A percentile compares a stretch with the other conserved stretches of the same genome.
These are phyloP conservation scores for Cyprinodon variegatus DNA, from an alignment of 2,113 vertebrate genomes.

Conservation along the genomic window DNA sequence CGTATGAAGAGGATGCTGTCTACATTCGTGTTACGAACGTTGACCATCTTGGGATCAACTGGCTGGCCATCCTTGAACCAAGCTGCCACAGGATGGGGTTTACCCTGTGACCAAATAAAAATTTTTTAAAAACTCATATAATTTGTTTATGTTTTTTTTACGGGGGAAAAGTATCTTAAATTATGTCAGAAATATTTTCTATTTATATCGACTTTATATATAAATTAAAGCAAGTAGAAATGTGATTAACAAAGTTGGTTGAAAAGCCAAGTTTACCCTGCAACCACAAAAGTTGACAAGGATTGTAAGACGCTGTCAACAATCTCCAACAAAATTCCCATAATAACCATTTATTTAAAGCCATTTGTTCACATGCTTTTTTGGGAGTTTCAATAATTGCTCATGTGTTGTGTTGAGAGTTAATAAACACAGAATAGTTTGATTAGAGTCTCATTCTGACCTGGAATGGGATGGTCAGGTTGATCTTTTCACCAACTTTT, in stretches of 20 bases:
- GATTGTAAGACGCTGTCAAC: background rate
- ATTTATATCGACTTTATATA: too few species aligned
- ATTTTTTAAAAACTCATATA: background rate
- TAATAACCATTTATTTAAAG: background rate
- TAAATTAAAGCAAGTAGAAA: too few species aligned
- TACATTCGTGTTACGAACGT: conserved; percentile 80
- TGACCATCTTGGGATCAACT: conserved; percentile 79
- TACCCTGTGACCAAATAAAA: conserved; percentile 77
- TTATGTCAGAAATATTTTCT: too few species aligned
- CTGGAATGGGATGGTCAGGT: conserved; percentile 91
- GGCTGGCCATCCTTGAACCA: conserved; percentile 88
- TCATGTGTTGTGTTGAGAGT: background rate
- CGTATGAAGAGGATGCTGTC: conserved; percentile 91
- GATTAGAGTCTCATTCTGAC: conserved; percentile 56
- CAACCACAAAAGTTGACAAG: background rate
- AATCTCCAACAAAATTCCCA: background rate
- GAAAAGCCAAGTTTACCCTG: background rate
- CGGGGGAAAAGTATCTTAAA: too few species aligned
- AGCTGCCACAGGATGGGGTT: conserved; percentile 84
- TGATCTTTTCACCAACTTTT: conserved; percentile 87
- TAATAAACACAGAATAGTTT: background rate
- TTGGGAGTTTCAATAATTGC: background rate
- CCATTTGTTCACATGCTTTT: background rate
- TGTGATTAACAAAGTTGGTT: background rate
- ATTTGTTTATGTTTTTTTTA: too few species aligned